Evolutionary conservation across 2,888 invertebrate genomes (phyloP), one percentile per base, ranked within the genome.

Genomic region (Loripinus fragilis): DNA sequence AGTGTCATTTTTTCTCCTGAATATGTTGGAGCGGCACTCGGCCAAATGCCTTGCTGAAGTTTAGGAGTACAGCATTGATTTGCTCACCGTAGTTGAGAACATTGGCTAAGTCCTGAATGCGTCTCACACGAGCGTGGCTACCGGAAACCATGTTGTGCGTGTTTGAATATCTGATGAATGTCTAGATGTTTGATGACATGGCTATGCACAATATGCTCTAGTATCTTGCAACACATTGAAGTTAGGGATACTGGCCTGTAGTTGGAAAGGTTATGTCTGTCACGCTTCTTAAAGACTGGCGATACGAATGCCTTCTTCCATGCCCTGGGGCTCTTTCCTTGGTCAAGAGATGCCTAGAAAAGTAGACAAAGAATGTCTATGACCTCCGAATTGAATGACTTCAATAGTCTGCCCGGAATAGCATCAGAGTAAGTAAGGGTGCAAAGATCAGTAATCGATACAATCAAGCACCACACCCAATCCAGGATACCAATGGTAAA

Each of bases 161-260:
- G 25, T 25, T 25, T 52, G 25, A 52, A 25, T 5, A 52, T 23
- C 23, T 52, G 52, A 25, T 52, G 2, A n/a, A 7, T 5, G 25
- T 52, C 52, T 20, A 42, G 15, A 42, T 15, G 42, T 8, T 8
- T 8, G 8, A 42, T 42, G 42, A 42, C 15, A 52, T 52, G 52
- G 52, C 52, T 52, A 52, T 52, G 52, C n/a, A 52, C 52, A 48
- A 48, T 48, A n/a, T 66, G 48, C n/a, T 48, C 48, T 17, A 48
- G 48, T 15, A 48, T 48, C 17, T 48, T 48, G 48, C 48, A 30
- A 20, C 17, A 48, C 3, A 48, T 48, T n/a, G 48, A n/a, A 20
- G 7, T 17, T 20, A 17, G 48, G 17, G 48, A n/a, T 20, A 48
- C n/a, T n/a, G 48, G 48, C 48, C 48, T 48, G 48, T 48, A 48